Evolutionary conservation across 2,888 invertebrate species (phyloP).

Genomic region (Apodemia duryi): DNA sequence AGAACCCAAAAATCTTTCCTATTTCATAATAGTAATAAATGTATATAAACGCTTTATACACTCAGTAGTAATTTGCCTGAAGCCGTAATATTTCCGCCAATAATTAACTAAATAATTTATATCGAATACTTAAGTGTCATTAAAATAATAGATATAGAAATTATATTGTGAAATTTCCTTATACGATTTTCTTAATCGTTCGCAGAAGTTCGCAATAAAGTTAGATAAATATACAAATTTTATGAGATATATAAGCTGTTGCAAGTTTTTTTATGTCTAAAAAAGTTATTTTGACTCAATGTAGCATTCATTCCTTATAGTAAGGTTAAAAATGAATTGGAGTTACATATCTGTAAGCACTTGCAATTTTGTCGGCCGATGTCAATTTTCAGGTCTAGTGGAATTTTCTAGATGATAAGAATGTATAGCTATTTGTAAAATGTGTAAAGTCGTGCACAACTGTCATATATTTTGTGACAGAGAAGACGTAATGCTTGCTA

Average conservation of each 20-base stretch:
- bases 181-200: constrained; percentile 16
- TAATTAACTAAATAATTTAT: constrained; percentile 14
- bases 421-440: constrained; percentile 38
- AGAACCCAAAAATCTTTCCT: constrained; percentile 6
- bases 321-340: constrained; percentile 22
- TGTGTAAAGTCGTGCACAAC: constrained; percentile 57
- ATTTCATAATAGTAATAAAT: constrained; percentile 3
- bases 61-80: constrained; percentile 7
- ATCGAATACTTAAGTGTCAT: constrained; percentile 44
- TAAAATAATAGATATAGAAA: constrained; percentile 25
- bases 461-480: constrained; percentile 52
- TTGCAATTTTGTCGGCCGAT: constrained; percentile 24
- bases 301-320: constrained; percentile 18
- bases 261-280: constrained; percentile 1
- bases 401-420: constrained; percentile 38
- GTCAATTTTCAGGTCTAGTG: constrained; percentile 47
- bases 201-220: constrained; percentile 19
- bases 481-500: constrained; percentile 47
- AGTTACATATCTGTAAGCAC: constrained; percentile 30
- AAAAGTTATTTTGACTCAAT: constrained; percentile 15
- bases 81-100: constrained; percentile 7
- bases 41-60: constrained; percentile 11
- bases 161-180: constrained; percentile 30
- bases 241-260: constrained; percentile 9
- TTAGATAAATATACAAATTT: constrained; percentile 22